Conservation (phyloP, 2,888 invertebrate genomes). For the Laothoe populi region DNA sequence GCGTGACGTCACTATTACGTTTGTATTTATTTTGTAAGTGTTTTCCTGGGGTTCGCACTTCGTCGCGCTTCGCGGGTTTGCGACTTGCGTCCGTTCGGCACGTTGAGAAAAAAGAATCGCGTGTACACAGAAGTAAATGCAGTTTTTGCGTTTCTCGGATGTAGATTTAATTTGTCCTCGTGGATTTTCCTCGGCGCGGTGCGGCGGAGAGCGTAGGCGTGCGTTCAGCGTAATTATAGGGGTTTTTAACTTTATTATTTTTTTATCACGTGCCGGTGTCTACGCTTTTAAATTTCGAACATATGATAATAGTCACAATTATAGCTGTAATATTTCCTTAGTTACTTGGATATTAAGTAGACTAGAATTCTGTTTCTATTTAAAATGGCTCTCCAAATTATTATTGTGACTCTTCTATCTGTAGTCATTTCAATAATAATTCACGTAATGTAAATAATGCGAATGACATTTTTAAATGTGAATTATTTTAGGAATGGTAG, state of each 20-base stretch:
- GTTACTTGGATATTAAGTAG: neutral
- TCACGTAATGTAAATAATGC: neutral
- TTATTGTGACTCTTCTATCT: neutral
- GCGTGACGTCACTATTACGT: constrained; percentile 54
- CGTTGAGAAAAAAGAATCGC: constrained; percentile 19
- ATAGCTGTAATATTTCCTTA: neutral
- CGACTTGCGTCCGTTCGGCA: constrained; percentile 6
- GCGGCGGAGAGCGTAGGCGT: neutral
- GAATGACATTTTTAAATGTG: constrained; percentile 3
- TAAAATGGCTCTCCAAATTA: neutral
- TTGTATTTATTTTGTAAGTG: constrained; percentile 46
- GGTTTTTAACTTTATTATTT: constrained; percentile 16
- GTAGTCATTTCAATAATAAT: neutral
- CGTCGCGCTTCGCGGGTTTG: neutral
- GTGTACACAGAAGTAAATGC: constrained; percentile 21
- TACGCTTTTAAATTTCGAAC: neutral
- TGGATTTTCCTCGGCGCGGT: constrained; percentile 19
- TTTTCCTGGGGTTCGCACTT: constrained; percentile 3
- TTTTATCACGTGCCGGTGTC: neutral
- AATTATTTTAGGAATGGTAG: neutral
- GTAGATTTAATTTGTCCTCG: constrained; percentile 23
- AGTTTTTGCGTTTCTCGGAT: constrained; percentile 24
- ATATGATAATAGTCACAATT: neutral
- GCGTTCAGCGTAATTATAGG: constrained; percentile 4
- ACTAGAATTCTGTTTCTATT: neutral